Evolutionary conservation across 2,113 vertebrate species (phyloP).

Genomic region (Philantomba maxwellii): DNA sequence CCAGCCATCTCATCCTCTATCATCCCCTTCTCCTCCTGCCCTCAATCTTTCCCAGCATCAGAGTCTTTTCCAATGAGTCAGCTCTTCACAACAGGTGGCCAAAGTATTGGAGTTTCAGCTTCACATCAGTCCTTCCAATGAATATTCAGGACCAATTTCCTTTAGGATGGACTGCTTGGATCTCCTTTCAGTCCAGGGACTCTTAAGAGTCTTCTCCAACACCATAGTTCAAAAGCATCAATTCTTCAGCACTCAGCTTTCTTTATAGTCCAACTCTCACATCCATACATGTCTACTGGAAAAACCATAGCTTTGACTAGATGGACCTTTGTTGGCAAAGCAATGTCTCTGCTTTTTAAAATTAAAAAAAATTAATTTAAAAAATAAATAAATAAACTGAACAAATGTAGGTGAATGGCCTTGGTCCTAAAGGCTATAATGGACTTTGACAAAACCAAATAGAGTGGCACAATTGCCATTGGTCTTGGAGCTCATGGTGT

Average conservation of each 20-base stretch:
- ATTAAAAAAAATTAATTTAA: neutral
- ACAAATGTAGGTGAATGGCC: neutral
- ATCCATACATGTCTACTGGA: neutral
- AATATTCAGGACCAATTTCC: neutral
- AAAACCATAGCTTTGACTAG: neutral
- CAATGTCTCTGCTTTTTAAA: neutral
- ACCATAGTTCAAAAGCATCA: neutral
- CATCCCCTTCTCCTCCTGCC: neutral
- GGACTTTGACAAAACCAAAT: neutral
- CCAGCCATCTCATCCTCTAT: neutral
- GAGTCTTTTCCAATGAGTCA: neutral
- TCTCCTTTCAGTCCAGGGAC: neutral
- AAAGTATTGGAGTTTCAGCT: neutral
- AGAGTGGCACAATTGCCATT: neutral
- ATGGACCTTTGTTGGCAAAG: neutral
- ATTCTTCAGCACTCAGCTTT: neutral
- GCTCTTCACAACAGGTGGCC: neutral
- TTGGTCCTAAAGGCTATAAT: neutral
- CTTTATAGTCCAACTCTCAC: neutral
- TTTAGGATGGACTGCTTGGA: neutral
- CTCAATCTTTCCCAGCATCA: neutral
- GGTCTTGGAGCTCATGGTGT: neutral
- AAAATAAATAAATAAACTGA: neutral
- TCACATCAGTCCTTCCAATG: neutral
- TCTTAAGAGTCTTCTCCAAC: neutral